These are phyloP conservation scores for Catamblyrhynchus diadema DNA, from an alignment of 2,797 vertebrate genomes.

Conservation along the genomic window DNA sequence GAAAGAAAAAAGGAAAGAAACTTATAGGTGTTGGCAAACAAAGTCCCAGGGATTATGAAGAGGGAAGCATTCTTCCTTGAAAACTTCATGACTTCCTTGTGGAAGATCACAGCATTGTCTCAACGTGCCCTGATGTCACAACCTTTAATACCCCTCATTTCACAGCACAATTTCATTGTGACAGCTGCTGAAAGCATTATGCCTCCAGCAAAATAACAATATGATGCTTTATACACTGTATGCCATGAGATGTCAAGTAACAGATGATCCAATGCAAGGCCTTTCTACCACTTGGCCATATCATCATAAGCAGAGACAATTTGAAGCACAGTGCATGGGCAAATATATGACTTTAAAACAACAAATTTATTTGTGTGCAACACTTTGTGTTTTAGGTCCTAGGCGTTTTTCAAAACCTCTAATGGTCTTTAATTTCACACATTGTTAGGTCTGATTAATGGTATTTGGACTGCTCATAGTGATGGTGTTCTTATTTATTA, in stretches of 20 bases:
- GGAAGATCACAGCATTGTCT: background rate
- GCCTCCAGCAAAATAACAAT: background rate
- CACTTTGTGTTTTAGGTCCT: background rate
- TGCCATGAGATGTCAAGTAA: background rate
- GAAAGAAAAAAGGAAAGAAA: background rate
- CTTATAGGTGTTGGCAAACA: background rate
- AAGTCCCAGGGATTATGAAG: background rate
- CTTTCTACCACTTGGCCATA: background rate
- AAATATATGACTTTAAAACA: background rate
- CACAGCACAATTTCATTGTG: background rate
- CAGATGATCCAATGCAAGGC: background rate
- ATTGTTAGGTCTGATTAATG: background rate
- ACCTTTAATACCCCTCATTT: background rate
- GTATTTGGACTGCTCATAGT: background rate
- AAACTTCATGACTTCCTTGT: background rate
- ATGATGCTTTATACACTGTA: background rate
- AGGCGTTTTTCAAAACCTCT: background rate
- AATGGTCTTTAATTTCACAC: background rate
- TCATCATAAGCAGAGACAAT: background rate
- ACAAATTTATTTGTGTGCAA: background rate
- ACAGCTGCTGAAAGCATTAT: background rate
- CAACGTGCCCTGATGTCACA: background rate
- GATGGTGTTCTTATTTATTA: background rate
- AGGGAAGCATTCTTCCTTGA: background rate
- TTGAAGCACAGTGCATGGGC: background rate